A percentile compares a stretch with the other conserved stretches of the same genome.
These are phyloP conservation scores for Clunio marinus DNA, from an alignment of 2,888 invertebrate genomes.

Conservation along the genomic window DNA sequence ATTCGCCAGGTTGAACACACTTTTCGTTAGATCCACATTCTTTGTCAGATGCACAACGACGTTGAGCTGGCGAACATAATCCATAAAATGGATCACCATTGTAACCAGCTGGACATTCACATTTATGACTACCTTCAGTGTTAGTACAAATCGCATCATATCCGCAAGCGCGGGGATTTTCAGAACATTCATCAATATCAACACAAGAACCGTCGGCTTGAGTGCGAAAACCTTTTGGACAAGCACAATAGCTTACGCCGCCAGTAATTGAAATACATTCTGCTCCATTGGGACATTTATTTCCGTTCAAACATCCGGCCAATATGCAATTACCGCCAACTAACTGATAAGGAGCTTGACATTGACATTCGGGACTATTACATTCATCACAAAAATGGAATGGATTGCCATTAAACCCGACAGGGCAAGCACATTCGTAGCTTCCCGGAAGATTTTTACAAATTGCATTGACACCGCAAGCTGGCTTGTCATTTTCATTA, in stretches of 20 bases:
- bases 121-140: slow-evolving; percentile 69
- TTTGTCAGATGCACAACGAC: slow-evolving; percentile 73
- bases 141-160: slow-evolving; percentile 85
- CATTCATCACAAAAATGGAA: slow-evolving; percentile 83
- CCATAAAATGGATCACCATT: slow-evolving; percentile 78
- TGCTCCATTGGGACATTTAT: slow-evolving; percentile 78
- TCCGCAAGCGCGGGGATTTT: slow-evolving; percentile 72
- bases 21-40: slow-evolving; percentile 84
- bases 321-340: slow-evolving; percentile 79
- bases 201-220: slow-evolving; percentile 74
- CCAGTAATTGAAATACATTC: slow-evolving; percentile 87
- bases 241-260: slow-evolving; percentile 88
- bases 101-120: slow-evolving; percentile 76
- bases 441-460: slow-evolving; percentile 91
- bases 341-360: slow-evolving; percentile 81
- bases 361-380: slow-evolving; percentile 76
- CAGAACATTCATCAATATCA: slow-evolving; percentile 79
- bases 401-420: slow-evolving; percentile 85
- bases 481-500: slow-evolving; percentile 67
- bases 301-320: slow-evolving; percentile 75
- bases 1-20: slow-evolving; percentile 87
- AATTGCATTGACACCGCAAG: slow-evolving; percentile 83
- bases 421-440: slow-evolving; percentile 87
- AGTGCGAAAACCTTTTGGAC: slow-evolving; percentile 79
- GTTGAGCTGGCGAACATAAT: slow-evolving; percentile 75